These are phyloP conservation scores for Cynodonichthys magdalenae DNA, from an alignment of 2,797 vertebrate genomes.

Conservation along the genomic window DNA sequence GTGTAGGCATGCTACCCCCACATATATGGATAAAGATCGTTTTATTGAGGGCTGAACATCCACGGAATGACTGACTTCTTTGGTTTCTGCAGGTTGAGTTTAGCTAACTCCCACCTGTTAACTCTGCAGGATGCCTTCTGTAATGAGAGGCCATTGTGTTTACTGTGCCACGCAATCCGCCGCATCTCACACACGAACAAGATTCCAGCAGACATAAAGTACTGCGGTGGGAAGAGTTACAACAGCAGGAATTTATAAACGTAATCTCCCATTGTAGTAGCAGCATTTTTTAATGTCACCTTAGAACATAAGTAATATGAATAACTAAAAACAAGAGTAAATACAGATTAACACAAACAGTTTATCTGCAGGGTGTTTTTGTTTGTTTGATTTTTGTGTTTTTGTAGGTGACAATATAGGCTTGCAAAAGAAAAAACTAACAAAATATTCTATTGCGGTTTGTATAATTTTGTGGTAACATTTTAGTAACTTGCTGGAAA, in stretches of 20 bases:
- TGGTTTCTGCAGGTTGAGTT: conserved; percentile 43
- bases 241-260: conserved; percentile 24
- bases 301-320: conserved; percentile 18
- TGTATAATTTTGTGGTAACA: too few relatives aligned
- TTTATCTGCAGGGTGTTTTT: background rate
- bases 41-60: conserved; percentile 26
- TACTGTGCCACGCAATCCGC: conserved; percentile 21
- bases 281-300: conserved; percentile 10
- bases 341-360: background rate
- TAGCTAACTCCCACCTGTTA: conserved; percentile 52
- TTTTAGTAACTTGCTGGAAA: too few relatives aligned
- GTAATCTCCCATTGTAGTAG: conserved; percentile 10
- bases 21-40: conserved; percentile 43
- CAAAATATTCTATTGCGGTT: too few relatives aligned
- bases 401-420: too few relatives aligned
- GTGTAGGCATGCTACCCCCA: conserved; percentile 40
- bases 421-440: too few relatives aligned
- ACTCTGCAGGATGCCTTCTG: conserved; percentile 37
- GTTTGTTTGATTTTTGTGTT: too few relatives aligned
- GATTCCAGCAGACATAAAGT: conserved; percentile 8
- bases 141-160: conserved; percentile 43
- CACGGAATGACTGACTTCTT: conserved; percentile 29
- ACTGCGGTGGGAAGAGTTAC: conserved; percentile 13
- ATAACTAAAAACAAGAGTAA: background rate
- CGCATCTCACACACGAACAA: conserved; percentile 6